These are phyloP conservation scores for cattle (Bos taurus) DNA, from an alignment of 2,113 vertebrate genomes.

Conservation along the genomic window DNA sequence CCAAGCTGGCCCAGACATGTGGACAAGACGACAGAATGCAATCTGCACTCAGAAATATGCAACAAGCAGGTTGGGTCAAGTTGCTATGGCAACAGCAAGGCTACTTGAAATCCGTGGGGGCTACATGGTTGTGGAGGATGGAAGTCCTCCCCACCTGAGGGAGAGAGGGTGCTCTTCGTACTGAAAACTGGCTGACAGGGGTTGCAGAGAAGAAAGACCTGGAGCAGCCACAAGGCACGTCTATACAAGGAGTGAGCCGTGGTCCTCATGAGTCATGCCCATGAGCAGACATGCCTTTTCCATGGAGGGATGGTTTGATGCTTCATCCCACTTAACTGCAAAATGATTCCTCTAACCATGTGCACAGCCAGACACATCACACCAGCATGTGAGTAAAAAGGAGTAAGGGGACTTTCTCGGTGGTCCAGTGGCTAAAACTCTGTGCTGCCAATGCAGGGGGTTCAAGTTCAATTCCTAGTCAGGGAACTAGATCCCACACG, in stretches of 20 bases:
- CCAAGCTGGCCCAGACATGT: neutral
- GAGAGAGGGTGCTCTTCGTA: neutral
- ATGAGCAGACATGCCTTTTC: accelerated
- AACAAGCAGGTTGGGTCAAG: neutral
- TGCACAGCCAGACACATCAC: neutral
- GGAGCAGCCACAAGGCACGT: accelerated
- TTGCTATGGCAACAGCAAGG: conserved; percentile 41
- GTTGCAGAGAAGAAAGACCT: neutral
- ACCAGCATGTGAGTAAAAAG: neutral
- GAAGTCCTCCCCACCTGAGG: neutral
- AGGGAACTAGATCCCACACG: neutral
- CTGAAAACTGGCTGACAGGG: neutral
- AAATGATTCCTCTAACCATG: neutral
- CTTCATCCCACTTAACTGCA: neutral
- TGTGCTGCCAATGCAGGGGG: neutral
- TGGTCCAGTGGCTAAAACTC: neutral
- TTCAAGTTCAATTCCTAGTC: neutral
- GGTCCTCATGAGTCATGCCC: neutral
- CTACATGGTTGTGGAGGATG: neutral
- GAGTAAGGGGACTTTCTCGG: neutral
- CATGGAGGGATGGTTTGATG: neutral
- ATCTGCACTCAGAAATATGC: neutral
- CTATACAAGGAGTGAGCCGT: accelerated
- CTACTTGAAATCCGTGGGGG: neutral
- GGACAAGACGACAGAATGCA: conserved; percentile 2